Evolutionary conservation across 2,797 vertebrate species (phyloP).

Genomic region (Diplodus sargus): DNA sequence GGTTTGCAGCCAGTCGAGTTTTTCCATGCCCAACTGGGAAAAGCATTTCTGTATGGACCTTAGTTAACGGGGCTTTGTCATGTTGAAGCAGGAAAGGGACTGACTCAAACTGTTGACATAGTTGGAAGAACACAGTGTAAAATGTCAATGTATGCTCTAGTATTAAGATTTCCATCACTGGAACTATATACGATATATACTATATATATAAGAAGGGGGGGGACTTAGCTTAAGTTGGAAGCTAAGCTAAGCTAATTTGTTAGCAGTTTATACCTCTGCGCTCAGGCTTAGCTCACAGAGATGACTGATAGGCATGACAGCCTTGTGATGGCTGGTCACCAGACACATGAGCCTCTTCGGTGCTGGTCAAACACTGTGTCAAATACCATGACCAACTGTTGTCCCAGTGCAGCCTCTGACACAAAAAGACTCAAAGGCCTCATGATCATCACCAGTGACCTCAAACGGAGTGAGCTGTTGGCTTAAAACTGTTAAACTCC

Average conservation of each 20-base stretch:
- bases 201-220: too few relatives aligned
- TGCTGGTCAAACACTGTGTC: slow-evolving; percentile 11
- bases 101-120: background rate
- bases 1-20: too few relatives aligned
- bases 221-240: too few relatives aligned
- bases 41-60: background rate
- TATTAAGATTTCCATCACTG: background rate
- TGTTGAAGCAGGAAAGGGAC: background rate
- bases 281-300: background rate
- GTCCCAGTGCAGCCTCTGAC: slow-evolving; percentile 7
- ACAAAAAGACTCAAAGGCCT: slow-evolving; percentile 21
- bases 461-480: background rate
- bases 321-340: slow-evolving; percentile 41
- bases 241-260: too few relatives aligned
- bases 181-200: too few relatives aligned
- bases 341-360: slow-evolving; percentile 30
- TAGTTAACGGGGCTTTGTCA: background rate
- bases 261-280: background rate
- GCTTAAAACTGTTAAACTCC: background rate
- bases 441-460: background rate
- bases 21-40: too few relatives aligned
- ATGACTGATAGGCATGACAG: slow-evolving; percentile 25
- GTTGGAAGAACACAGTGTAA: background rate
- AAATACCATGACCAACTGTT: slow-evolving; percentile 26
- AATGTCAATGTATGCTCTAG: background rate